Evolutionary conservation across 2,113 vertebrate species (phyloP).

Genomic region (Tympanuchus pallidicinctus): DNA sequence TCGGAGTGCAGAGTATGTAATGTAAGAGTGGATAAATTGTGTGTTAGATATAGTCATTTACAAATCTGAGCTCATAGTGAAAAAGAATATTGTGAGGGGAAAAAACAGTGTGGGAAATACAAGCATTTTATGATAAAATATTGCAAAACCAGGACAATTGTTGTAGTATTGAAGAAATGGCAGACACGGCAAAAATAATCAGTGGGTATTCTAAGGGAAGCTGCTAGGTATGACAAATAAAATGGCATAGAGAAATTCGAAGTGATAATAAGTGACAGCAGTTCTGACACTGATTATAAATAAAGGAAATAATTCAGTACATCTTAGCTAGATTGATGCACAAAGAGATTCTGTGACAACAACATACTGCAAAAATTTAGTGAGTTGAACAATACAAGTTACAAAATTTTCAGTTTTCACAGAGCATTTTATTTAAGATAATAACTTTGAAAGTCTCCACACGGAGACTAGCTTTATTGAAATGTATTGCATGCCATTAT

Average conservation of each 20-base stretch:
- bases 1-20: neutral
- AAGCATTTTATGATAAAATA: neutral
- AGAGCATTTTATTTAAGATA: neutral
- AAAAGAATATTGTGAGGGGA: neutral
- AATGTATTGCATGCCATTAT: neutral
- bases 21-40: neutral
- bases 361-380: neutral
- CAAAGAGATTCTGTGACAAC: neutral
- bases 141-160: neutral
- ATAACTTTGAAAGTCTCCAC: neutral
- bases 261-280: neutral
- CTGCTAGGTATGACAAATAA: neutral
- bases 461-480: neutral
- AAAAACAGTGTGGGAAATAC: neutral
- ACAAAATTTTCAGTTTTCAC: neutral
- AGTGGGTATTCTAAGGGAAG: neutral
- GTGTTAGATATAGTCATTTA: neutral
- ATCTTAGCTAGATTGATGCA: neutral
- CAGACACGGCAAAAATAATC: neutral
- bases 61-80: neutral
- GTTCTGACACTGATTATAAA: neutral
- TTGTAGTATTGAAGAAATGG: neutral
- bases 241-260: neutral
- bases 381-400: neutral
- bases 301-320: neutral